phyloP scores from a whole-genome alignment of 2,113 vertebrate species.

The Cebus imitator region DNA sequence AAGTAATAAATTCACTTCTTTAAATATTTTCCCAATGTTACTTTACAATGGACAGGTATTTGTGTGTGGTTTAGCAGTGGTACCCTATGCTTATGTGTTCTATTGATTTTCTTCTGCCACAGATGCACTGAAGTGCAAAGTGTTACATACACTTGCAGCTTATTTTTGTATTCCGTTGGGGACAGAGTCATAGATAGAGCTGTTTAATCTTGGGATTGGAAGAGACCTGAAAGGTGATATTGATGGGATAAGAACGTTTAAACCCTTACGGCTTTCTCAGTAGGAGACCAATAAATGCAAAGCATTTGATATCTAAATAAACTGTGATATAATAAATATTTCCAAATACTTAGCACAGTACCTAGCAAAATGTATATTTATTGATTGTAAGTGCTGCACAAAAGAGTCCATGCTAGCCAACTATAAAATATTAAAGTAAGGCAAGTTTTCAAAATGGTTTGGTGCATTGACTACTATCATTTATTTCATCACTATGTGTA shows the following conservation, averaged over 20 bases:
- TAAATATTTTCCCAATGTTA: slow-evolving; percentile 9
- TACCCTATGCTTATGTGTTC: neutral
- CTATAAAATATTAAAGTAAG: neutral
- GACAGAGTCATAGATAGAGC: slow-evolving; percentile 1
- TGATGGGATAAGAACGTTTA: neutral
- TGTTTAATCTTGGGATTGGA: slow-evolving; percentile 37
- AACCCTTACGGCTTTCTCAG: neutral
- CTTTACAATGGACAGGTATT: slow-evolving; percentile 16
- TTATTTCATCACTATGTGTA: neutral
- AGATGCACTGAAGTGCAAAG: neutral
- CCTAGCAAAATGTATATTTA: neutral
- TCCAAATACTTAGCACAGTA: neutral
- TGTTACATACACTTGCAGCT: neutral
- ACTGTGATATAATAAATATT: neutral
- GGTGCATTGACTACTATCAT: neutral
- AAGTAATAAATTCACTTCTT: slow-evolving; percentile 10
- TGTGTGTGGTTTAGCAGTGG: neutral
- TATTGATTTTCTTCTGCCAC: slow-evolving; percentile 30
- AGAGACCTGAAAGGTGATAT: slow-evolving; percentile 51
- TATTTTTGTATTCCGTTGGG: neutral
- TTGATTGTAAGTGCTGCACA: neutral
- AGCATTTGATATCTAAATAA: slow-evolving; percentile 4
- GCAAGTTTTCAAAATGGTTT: neutral
- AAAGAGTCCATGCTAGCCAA: neutral
- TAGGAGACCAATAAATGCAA: slow-evolving; percentile 8